Conservation (phyloP, 2,113 vertebrate genomes). For the Rostratula benghalensis region DNA sequence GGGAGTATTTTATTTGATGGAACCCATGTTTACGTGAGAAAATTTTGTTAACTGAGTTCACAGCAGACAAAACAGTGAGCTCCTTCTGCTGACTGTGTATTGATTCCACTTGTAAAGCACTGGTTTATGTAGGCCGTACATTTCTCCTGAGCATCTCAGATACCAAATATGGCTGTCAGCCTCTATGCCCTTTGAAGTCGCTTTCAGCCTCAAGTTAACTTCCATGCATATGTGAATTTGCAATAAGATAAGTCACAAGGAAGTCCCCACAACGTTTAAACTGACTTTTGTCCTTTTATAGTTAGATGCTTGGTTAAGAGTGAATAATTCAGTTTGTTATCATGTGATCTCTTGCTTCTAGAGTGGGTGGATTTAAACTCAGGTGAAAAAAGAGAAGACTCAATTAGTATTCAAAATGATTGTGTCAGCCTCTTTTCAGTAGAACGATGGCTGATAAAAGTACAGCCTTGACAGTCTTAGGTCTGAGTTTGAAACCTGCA, state of each 20-base stretch:
- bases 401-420: background rate
- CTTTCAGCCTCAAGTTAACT: background rate
- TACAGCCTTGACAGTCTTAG: background rate
- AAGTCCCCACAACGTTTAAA: background rate
- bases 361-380: background rate
- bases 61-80: background rate
- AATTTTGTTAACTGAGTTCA: background rate
- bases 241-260: background rate
- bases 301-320: background rate
- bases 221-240: background rate
- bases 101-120: background rate
- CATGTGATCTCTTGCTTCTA: background rate
- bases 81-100: background rate
- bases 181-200: background rate
- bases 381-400: background rate
- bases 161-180: background rate
- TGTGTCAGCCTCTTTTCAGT: background rate
- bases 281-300: background rate
- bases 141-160: background rate
- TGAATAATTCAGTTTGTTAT: background rate
- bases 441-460: background rate
- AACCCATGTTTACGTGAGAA: background rate
- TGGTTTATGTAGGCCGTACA: background rate
- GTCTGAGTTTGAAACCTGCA: background rate
- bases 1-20: background rate